Percentiles rank a stretch among this genome's conserved stretches.
These are phyloP conservation scores for Charanyca ferruginea DNA, from an alignment of 2,888 invertebrate genomes.

Conservation along the genomic window DNA sequence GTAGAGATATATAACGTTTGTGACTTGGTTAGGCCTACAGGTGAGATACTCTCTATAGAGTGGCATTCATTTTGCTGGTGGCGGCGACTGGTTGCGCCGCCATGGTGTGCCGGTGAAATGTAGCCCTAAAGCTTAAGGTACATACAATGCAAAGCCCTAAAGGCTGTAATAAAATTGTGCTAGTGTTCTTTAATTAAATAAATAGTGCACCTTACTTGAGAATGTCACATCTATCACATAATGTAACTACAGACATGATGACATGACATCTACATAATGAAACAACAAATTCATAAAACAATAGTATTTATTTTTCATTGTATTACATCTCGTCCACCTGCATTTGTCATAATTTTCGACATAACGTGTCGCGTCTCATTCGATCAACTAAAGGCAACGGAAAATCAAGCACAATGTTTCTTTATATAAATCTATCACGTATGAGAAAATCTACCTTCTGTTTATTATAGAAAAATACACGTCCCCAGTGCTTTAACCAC, in stretches of 20 bases:
- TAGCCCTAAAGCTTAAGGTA: no score
- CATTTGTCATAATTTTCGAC: slow-evolving; percentile 69
- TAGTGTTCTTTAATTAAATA: no score
- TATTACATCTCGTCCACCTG: slow-evolving; percentile 72
- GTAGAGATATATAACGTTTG: no score
- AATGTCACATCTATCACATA: background rate
- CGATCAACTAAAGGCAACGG: slow-evolving; percentile 78
- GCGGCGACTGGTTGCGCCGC: no score
- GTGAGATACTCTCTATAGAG: no score
- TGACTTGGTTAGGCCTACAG: no score
- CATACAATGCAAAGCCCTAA: no score
- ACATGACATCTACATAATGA: no score
- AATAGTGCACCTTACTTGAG: no score
- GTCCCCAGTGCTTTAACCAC: slow-evolving; percentile 87
- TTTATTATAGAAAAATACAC: slow-evolving; percentile 89
- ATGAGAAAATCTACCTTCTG: slow-evolving; percentile 80
- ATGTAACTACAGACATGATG: background rate
- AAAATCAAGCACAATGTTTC: slow-evolving; percentile 80
- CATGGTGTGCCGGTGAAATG: no score
- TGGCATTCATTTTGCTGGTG: no score
- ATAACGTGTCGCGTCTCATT: slow-evolving; percentile 63
- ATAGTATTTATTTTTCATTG: slow-evolving; percentile 80
- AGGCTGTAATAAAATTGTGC: no score
- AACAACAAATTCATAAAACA: slow-evolving; percentile 76
- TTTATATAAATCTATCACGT: slow-evolving; percentile 69